A percentile compares a stretch with the other conserved stretches of the same genome.
Conservation (phyloP, 1,140 invertebrate genomes). For the Drosophila rhopaloa region DNA sequence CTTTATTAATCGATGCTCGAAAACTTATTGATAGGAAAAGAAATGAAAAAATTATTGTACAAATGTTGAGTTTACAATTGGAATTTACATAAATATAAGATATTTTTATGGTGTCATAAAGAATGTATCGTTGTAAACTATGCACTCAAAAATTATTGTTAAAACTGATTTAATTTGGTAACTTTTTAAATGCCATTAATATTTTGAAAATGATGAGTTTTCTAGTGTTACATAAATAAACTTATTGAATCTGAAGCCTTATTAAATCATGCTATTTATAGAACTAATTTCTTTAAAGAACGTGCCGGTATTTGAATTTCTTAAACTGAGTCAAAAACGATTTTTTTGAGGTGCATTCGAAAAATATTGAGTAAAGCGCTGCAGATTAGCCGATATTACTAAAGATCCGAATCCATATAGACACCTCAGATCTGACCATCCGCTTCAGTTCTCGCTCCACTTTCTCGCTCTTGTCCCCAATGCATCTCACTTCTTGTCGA, state of each 20-base stretch:
- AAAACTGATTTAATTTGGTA: no score
- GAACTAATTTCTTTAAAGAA: not conserved
- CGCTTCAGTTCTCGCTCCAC: slow-evolving; percentile 8
- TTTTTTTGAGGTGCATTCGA: not conserved
- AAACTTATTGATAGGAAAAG: not conserved
- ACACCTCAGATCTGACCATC: slow-evolving; percentile 5
- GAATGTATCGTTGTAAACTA: no score
- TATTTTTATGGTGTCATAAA: no score
- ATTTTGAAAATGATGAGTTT: not conserved
- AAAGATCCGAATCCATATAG: not conserved
- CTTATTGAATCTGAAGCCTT: not conserved
- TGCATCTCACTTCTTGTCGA: slow-evolving; percentile 16
- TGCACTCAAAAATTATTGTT: no score
- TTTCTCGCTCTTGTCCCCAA: slow-evolving; percentile 25
- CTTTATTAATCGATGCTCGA: not conserved
- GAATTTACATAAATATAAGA: no score
- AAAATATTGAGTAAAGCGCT: not conserved
- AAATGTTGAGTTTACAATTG: no score
- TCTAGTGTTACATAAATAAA: not conserved
- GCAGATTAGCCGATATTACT: not conserved
- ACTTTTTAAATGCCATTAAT: no score
- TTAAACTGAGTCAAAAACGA: not conserved
- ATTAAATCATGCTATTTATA: not conserved
- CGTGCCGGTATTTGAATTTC: not conserved
- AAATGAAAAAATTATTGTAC: no score